Evolutionary conservation across 2,888 invertebrate genomes (phyloP), one percentile per base, ranked within the genome.

Genomic region (Epinotia nisella): DNA sequence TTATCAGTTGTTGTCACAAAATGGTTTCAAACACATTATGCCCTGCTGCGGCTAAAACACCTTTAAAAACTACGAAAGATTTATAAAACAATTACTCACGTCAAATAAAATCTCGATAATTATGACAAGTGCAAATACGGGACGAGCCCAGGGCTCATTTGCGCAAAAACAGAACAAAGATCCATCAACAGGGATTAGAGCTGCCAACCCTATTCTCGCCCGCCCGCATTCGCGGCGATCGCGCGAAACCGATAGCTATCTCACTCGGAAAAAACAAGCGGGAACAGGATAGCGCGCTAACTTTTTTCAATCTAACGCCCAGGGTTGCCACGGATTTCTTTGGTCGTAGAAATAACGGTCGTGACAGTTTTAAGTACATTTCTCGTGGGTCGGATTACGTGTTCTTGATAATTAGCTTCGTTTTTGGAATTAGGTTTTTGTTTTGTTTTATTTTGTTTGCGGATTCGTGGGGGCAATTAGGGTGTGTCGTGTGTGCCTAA

Each of bases 111-210:
- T 66, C 55, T 49, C 71, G 56, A 72, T 72, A 72, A 72, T 66
- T 72, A 72, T 72, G 71, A 72, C 71, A 72, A 72, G 71, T 67
- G 71, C 61, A 55, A 61, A 60, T 61, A 79, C 77, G 78, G 76
- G 24, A 45, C 21, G 76, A 79, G 75, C 82, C 79, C 79, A 76
- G 75, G 75, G 76, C 83, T 86, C 86, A 86, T 88, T 87, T 85
- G 82, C 77, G 81, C 83, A 87, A 87, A 85, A 87, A 87, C 87
- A 84, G 84, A 79, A 74, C 80, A 80, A 84, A 83, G 81, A 89
- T 88, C 88, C 85, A 88, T 89, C 89, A 89, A 78, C 80, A 74
- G 77, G 86, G 88, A 87, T 89, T 88, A 88, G 83, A 76, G 56
- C 59, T 59, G 64, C 65, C 70, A 66, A 64, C 68, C 71, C 65